These are phyloP conservation scores for Dicrurus megarhynchus DNA, from an alignment of 2,113 vertebrate species.

Conservation along the genomic window DNA sequence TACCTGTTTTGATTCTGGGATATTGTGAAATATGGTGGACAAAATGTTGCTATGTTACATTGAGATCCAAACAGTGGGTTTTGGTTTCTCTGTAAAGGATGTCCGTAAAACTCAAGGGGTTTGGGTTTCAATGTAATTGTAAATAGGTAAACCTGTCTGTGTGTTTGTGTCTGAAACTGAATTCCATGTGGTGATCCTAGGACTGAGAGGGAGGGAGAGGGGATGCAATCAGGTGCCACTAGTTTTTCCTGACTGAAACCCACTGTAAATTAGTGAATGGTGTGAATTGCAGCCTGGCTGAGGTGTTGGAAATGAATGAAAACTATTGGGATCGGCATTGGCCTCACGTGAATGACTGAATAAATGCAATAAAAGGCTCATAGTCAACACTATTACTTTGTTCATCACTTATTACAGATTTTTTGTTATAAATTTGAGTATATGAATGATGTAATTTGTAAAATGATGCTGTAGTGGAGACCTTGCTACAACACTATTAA, in stretches of 20 bases:
- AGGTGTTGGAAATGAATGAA: background rate
- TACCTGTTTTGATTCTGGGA: background rate
- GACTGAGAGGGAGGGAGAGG: background rate
- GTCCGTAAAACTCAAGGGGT: slow-evolving; percentile 44
- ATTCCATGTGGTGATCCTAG: background rate
- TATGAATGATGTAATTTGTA: background rate
- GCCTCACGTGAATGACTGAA: background rate
- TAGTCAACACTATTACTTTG: background rate
- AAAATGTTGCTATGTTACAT: slow-evolving; percentile 61
- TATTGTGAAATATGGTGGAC: slow-evolving; percentile 40
- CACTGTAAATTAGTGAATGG: background rate
- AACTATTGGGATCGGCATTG: background rate
- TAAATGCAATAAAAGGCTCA: slow-evolving; percentile 52
- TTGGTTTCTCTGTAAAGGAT: slow-evolving; percentile 62
- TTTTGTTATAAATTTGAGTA: background rate
- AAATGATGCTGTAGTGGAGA: slow-evolving; percentile 22
- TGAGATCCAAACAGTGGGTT: slow-evolving; percentile 57
- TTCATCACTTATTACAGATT: background rate
- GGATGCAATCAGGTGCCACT: background rate
- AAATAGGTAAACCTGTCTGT: slow-evolving; percentile 66
- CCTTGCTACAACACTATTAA: slow-evolving; percentile 17
- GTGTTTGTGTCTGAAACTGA: slow-evolving; percentile 45
- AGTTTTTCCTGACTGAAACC: background rate
- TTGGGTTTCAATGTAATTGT: slow-evolving; percentile 71
- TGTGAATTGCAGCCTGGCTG: background rate